Conservation (phyloP, 2,888 invertebrate species). For the Calameuta idolon region DNA sequence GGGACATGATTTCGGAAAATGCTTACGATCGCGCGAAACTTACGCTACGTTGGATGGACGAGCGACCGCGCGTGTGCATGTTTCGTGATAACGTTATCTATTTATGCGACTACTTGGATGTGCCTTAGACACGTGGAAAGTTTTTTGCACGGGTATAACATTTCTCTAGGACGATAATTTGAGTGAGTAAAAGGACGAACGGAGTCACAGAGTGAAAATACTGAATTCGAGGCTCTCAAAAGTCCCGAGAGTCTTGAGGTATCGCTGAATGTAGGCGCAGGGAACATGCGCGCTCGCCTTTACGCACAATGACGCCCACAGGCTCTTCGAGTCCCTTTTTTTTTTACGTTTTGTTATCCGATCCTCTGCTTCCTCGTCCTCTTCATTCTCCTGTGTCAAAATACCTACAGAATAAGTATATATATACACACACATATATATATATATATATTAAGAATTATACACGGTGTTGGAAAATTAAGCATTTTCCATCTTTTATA, state of each 20-base stretch:
- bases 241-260: not conserved
- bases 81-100: not conserved
- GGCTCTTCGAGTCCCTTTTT: constrained; percentile 11
- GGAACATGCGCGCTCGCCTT: constrained; percentile 19
- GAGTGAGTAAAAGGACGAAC: not conserved
- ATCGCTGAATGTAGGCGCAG: constrained; percentile 21
- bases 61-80: not conserved
- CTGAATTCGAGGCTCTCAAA: not conserved
- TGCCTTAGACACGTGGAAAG: not conserved
- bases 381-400: constrained; percentile 4
- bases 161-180: not conserved
- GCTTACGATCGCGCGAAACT: constrained; percentile 5
- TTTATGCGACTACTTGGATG: not conserved
- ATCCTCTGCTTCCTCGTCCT: not conserved
- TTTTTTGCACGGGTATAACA: not conserved
- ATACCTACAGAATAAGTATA: constrained; percentile 17
- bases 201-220: not conserved
- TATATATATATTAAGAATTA: not conserved
- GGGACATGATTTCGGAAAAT: constrained; percentile 27
- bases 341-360: constrained; percentile 10
- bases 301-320: constrained; percentile 30
- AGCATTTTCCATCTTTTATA: too few relatives aligned
- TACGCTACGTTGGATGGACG: not conserved
- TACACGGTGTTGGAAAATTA: too few relatives aligned
- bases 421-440: not conserved